Conservation (phyloP, 1,140 invertebrate species). For the Heliconius congener region DNA sequence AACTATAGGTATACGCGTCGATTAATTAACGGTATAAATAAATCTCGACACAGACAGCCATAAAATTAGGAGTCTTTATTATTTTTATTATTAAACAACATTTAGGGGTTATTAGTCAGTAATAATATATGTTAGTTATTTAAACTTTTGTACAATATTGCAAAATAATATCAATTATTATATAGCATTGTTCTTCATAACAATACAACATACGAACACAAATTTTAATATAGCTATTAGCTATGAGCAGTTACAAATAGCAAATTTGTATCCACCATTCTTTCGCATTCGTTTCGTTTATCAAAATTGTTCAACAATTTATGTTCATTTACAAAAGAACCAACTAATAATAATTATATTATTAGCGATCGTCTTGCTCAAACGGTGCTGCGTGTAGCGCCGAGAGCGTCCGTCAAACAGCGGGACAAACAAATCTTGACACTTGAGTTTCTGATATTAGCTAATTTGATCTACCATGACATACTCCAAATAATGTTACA, state of each 20-base stretch:
- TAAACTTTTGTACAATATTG: not conserved
- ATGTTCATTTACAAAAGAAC: slow-evolving; percentile 44
- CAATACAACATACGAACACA: not conserved
- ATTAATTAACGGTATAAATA: slow-evolving; percentile 45
- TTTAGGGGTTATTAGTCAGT: not conserved
- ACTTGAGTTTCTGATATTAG: slow-evolving; percentile 59
- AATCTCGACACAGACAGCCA: slow-evolving; percentile 29
- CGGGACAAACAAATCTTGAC: slow-evolving; percentile 62
- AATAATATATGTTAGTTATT: not conserved
- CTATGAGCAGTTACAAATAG: slow-evolving; percentile 18
- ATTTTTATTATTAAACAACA: slow-evolving; percentile 18
- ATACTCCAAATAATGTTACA: slow-evolving; percentile 46
- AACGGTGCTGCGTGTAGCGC: slow-evolving; percentile 48
- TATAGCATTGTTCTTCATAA: not conserved
- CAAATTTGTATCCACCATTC: slow-evolving; percentile 25
- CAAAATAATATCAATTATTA: not conserved
- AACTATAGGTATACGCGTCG: slow-evolving; percentile 33
- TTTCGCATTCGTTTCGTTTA: slow-evolving; percentile 38
- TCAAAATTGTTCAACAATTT: slow-evolving; percentile 43
- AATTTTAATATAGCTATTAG: not conserved
- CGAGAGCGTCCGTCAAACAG: slow-evolving; percentile 59
- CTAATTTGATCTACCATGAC: slow-evolving; percentile 58
- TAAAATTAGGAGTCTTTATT: slow-evolving; percentile 42
- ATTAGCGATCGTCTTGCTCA: slow-evolving; percentile 63
- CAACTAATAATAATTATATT: slow-evolving; percentile 65